phyloP scores from a whole-genome alignment of 1,140 invertebrate species.

The Stenopsyche tienmushanensis region DNA sequence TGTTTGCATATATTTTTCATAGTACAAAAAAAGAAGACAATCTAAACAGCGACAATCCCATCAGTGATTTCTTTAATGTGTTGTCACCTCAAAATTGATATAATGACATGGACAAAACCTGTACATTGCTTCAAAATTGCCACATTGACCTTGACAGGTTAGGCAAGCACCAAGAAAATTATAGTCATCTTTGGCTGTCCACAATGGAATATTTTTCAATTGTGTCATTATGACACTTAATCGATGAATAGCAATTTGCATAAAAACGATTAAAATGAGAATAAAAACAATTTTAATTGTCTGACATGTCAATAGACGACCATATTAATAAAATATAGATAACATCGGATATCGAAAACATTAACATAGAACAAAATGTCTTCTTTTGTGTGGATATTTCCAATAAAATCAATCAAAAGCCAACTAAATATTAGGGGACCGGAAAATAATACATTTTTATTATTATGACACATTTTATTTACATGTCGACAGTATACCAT shows the following conservation, averaged over 20 bases:
- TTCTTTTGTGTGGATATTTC: too few species aligned
- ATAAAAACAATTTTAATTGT: neutral
- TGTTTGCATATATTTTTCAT: neutral
- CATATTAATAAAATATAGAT: too few species aligned
- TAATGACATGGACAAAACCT: neutral
- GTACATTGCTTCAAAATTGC: neutral
- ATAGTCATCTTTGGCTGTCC: too few species aligned
- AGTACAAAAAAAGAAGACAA: neutral
- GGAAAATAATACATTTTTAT: too few species aligned
- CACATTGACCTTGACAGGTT: neutral
- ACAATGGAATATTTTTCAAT: too few species aligned
- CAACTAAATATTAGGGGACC: too few species aligned
- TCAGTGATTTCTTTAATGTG: neutral
- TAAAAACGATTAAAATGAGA: neutral
- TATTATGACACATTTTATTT: too few species aligned
- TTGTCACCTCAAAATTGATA: neutral
- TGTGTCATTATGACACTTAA: constrained; percentile 19
- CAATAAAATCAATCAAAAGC: too few species aligned
- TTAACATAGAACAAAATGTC: too few species aligned
- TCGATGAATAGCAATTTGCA: constrained; percentile 14
- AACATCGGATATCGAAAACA: too few species aligned
- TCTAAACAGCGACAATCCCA: too few species aligned
- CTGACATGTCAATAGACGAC: neutral
- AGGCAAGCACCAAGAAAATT: neutral
- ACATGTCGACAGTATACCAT: too few species aligned